Conservation (phyloP, 2,888 invertebrate species). For the Malachius bipustulatus region DNA sequence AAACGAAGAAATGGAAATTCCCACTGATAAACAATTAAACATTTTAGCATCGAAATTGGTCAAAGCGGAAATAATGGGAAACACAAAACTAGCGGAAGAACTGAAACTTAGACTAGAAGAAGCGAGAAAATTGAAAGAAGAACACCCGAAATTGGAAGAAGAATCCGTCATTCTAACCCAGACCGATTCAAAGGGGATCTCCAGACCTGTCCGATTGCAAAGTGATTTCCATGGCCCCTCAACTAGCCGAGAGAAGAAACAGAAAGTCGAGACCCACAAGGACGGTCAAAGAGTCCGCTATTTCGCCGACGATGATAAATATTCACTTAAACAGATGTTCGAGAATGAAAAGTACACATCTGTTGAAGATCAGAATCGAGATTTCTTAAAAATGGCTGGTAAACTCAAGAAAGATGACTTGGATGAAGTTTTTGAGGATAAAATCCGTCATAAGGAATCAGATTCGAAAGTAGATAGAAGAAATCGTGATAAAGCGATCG, state of each 20-base stretch:
- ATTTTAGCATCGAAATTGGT: constrained; percentile 79
- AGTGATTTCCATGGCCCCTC: constrained; percentile 38
- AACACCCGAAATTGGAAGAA: constrained; percentile 21
- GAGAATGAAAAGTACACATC: constrained; percentile 70
- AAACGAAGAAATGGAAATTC: not conserved
- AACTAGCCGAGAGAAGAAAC: constrained; percentile 38
- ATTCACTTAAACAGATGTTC: constrained; percentile 75
- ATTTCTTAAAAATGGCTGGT: constrained; percentile 63
- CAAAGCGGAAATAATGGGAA: constrained; percentile 89
- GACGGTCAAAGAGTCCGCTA: constrained; percentile 66
- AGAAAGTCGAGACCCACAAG: constrained; percentile 58
- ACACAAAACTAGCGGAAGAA: constrained; percentile 53
- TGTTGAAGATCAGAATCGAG: constrained; percentile 66
- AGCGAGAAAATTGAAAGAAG: constrained; percentile 43
- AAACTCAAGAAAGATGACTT: constrained; percentile 59
- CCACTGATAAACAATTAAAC: constrained; percentile 61
- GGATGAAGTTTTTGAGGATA: constrained; percentile 75
- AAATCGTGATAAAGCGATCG: constrained; percentile 55
- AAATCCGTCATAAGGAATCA: constrained; percentile 55
- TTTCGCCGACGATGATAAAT: constrained; percentile 83
- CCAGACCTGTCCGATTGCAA: constrained; percentile 46
- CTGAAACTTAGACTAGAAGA: constrained; percentile 63
- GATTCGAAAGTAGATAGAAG: constrained; percentile 48
- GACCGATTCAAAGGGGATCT: constrained; percentile 55
- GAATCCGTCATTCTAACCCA: constrained; percentile 54